These are phyloP conservation scores for Entomobrya multifasciata DNA, from an alignment of 2,888 invertebrate species.

Conservation along the genomic window DNA sequence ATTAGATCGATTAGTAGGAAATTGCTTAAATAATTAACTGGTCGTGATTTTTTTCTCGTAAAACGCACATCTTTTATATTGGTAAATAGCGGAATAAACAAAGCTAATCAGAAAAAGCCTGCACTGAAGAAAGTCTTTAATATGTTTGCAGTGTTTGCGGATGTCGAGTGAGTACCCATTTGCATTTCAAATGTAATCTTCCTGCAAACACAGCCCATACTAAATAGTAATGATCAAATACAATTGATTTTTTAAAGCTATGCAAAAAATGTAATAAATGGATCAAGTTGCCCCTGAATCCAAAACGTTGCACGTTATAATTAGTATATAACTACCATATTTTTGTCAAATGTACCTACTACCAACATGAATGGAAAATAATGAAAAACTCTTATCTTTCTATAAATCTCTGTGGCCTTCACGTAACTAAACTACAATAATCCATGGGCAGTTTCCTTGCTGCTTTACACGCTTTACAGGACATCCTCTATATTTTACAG, in stretches of 20 bases:
- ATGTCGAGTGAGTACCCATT: too few species aligned
- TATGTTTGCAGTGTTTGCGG: too few species aligned
- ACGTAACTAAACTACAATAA: too few species aligned
- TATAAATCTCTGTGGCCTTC: not conserved
- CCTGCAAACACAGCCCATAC: too few species aligned
- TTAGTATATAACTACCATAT: too few species aligned
- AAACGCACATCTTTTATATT: not conserved
- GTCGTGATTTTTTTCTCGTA: conserved; percentile 18
- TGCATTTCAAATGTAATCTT: too few species aligned
- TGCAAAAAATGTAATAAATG: conserved; percentile 15
- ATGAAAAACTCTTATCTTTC: conserved; percentile 22
- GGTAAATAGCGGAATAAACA: not conserved
- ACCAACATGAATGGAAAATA: conserved; percentile 18
- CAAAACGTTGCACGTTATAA: not conserved
- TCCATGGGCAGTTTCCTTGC: too few species aligned
- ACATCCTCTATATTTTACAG: too few species aligned
- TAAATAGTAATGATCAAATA: too few species aligned
- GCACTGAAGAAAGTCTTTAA: too few species aligned
- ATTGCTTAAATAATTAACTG: conserved; percentile 58
- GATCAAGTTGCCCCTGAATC: conserved; percentile 9
- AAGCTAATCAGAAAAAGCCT: not conserved
- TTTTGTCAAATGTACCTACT: not conserved
- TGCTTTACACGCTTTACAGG: too few species aligned
- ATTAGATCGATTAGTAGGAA: conserved; percentile 63
- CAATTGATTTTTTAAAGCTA: too few species aligned